phyloP scores from a whole-genome alignment of 2,888 invertebrate species.

The Spilarctia lutea region DNA sequence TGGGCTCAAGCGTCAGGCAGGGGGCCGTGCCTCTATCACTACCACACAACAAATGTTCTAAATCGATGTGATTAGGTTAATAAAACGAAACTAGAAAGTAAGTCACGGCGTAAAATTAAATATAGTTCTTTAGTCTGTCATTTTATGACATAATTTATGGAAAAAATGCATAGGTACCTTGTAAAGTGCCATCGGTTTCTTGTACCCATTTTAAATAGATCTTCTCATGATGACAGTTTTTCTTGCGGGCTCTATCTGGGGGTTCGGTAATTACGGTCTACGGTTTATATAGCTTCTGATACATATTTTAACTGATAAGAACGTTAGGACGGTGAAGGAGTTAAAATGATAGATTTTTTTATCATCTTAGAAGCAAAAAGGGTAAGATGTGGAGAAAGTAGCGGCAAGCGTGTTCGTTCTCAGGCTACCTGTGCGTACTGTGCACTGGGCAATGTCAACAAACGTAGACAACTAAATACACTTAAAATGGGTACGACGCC shows the following conservation, averaged over 20 bases:
- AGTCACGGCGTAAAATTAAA: conserved; percentile 82
- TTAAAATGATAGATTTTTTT: conserved; percentile 68
- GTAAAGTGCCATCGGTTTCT: conserved; percentile 79
- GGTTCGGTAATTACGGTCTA: conserved; percentile 50
- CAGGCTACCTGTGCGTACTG: conserved; percentile 53
- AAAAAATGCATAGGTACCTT: conserved; percentile 76
- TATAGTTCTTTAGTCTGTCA: conserved; percentile 83
- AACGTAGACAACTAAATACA: conserved; percentile 61
- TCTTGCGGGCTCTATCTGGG: conserved; percentile 31
- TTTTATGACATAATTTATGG: conserved; percentile 82
- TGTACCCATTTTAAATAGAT: conserved; percentile 81
- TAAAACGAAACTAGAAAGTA: conserved; percentile 77
- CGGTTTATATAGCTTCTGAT: conserved; percentile 70
- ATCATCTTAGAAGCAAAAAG: conserved; percentile 56
- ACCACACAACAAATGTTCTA: conserved; percentile 87
- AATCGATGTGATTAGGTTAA: conserved; percentile 85
- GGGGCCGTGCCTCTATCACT: conserved; percentile 79
- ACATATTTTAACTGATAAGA: conserved; percentile 62
- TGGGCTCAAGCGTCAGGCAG: conserved; percentile 87
- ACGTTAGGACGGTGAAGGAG: conserved; percentile 54
- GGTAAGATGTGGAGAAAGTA: conserved; percentile 28
- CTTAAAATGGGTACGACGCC: conserved; percentile 76
- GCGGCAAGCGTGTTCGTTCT: conserved; percentile 20
- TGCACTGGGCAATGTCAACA: conserved; percentile 68
- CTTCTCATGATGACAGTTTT: conserved; percentile 61